Base-by-base conservation (phyloP, 1,140 invertebrate genomes). In the Drosophila repleta region DNA sequence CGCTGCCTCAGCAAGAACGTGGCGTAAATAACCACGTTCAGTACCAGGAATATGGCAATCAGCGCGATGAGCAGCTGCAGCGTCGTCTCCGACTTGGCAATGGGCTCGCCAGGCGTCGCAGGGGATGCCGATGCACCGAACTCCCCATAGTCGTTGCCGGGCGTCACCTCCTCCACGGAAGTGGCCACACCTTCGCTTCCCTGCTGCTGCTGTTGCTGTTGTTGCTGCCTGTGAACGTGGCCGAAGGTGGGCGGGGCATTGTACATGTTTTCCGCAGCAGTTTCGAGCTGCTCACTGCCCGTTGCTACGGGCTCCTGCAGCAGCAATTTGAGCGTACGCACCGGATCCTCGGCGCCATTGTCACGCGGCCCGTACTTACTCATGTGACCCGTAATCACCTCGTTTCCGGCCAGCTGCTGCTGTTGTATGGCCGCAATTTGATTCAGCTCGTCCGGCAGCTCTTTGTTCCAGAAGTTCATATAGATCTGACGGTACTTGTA, bases 1-100 rank as follows among this genome's bases (percentile, higher is more conserved):
- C 89, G 85, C 39, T 90, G 84, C 2, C 90, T 75, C 35, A 91
- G 1, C 37, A 91, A 24, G 24, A 92, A 91, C 5, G 89, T 90
- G 0, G 76, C 78, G 29, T 91, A 84, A 17, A 92, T 91, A 32
- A 80, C 68, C 13, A 97, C 90, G 91, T 98, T 98, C 11, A 97
- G 92, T n/a, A 96, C 92, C 1, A 98, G 92, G 83, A 98, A 96
- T 20, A 96, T 92, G 37, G 96, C 93, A 15, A 95, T 96, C 20
- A 98, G 93, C 0, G 95, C 94, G 11, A 97, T 95, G 45, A 97
- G 94, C 46, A 97, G 93, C 53, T 94, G 94, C 46, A 96, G 92
- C 2, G 95, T 94, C 4, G 93, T 90, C 69, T 93, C 92, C 1
- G 93, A 91, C 63, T 91, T 91, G 56, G 82, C 87, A 17, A 92